These are phyloP conservation scores for Indicator maculatus DNA, from an alignment of 2,113 vertebrate genomes.

Conservation along the genomic window DNA sequence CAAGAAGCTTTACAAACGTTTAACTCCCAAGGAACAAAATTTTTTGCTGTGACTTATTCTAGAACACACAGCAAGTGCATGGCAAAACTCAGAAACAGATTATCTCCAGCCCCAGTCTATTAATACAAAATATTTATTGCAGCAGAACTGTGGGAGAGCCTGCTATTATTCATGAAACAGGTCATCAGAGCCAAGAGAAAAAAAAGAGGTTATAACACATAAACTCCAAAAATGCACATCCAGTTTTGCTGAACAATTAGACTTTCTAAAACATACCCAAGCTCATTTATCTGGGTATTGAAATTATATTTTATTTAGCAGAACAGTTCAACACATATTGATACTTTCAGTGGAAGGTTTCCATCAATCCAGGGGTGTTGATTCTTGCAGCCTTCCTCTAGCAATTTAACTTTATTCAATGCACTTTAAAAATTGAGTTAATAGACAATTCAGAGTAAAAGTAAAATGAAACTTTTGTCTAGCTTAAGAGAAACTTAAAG, in stretches of 20 bases:
- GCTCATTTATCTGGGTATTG: neutral
- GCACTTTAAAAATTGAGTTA: neutral
- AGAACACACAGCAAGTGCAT: neutral
- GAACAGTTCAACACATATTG: neutral
- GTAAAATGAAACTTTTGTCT: neutral
- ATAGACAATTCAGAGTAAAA: neutral
- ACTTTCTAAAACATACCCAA: neutral
- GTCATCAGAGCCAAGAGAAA: neutral
- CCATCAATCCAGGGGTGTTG: neutral
- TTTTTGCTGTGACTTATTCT: neutral
- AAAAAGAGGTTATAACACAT: neutral
- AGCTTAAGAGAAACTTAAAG: neutral
- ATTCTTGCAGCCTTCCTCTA: neutral
- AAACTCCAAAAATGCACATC: neutral
- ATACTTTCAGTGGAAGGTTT: neutral
- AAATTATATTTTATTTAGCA: neutral
- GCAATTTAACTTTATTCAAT: neutral
- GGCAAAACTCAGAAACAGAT: conserved; percentile 18
- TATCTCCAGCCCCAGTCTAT: neutral
- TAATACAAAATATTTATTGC: conserved; percentile 9
- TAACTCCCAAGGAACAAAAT: neutral
- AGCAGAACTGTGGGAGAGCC: neutral
- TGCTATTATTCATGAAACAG: neutral
- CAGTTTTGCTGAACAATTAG: neutral
- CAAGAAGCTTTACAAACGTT: neutral